These are phyloP conservation scores for Noctilio leporinus DNA, from an alignment of 2,113 vertebrate species.

Conservation along the genomic window DNA sequence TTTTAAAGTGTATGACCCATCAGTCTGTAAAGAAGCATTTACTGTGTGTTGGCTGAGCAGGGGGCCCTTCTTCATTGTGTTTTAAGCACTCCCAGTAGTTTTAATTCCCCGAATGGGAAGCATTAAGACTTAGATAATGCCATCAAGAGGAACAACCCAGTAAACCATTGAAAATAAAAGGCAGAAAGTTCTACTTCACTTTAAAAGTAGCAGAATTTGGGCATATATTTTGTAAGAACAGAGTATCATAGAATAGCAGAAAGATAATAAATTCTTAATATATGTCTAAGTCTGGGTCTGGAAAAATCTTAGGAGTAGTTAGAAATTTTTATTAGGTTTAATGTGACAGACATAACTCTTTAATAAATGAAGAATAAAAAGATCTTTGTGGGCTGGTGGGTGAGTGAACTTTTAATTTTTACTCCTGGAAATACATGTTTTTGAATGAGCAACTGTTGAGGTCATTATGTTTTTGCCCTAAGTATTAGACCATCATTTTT, in stretches of 20 bases:
- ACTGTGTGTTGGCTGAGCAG: neutral
- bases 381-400: neutral
- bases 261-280: neutral
- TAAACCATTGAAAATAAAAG: neutral
- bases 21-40: neutral
- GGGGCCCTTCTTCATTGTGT: neutral
- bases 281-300: neutral
- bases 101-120: neutral
- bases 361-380: conserved; percentile 27
- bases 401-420: neutral
- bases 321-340: conserved; percentile 34
- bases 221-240: neutral
- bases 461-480: neutral
- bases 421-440: neutral
- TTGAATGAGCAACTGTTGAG: neutral
- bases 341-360: neutral
- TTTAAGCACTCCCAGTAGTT: neutral
- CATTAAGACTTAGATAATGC: neutral
- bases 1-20: neutral
- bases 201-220: neutral
- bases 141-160: neutral
- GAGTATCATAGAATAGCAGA: neutral
- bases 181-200: neutral
- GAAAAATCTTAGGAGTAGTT: neutral
- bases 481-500: neutral